phyloP scores from a whole-genome alignment of 2,797 vertebrate species.

The Pseudochaenichthys georgianus region DNA sequence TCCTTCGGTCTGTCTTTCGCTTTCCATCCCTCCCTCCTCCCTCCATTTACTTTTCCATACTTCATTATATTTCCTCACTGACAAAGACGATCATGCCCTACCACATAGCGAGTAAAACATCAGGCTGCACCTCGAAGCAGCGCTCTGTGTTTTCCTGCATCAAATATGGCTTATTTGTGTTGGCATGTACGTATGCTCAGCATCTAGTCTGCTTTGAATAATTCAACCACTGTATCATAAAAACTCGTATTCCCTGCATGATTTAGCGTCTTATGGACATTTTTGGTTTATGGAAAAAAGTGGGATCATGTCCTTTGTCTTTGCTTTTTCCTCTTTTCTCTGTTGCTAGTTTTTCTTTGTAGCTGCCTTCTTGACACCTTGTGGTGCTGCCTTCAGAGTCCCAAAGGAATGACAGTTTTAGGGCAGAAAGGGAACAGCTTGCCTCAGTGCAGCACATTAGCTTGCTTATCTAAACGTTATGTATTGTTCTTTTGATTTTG shows the following conservation, averaged over 20 bases:
- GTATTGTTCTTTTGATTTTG: conserved; percentile 35
- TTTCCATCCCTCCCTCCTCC: not conserved
- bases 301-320: not conserved
- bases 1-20: not conserved
- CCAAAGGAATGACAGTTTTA: conserved; percentile 42
- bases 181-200: not conserved
- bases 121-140: conserved; percentile 2
- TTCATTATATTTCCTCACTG: conserved; percentile 9
- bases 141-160: conserved; percentile 8
- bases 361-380: conserved; percentile 28
- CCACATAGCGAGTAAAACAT: not conserved
- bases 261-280: conserved; percentile 11
- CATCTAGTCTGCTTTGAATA: not conserved
- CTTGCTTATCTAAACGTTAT: conserved; percentile 47
- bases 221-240: conserved; percentile 2
- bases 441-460: conserved; percentile 40
- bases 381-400: conserved; percentile 38
- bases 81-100: not conserved
- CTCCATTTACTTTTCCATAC: conserved; percentile 21
- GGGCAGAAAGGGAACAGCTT: conserved; percentile 49
- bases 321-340: not conserved
- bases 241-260: not conserved
- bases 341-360: conserved; percentile 23
- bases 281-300: not conserved
- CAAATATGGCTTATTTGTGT: conserved; percentile 8